Evolutionary conservation across 1,140 invertebrate species (phyloP), one percentile per base, ranked within the genome.

Genomic region (Matsumurasca onukii): DNA sequence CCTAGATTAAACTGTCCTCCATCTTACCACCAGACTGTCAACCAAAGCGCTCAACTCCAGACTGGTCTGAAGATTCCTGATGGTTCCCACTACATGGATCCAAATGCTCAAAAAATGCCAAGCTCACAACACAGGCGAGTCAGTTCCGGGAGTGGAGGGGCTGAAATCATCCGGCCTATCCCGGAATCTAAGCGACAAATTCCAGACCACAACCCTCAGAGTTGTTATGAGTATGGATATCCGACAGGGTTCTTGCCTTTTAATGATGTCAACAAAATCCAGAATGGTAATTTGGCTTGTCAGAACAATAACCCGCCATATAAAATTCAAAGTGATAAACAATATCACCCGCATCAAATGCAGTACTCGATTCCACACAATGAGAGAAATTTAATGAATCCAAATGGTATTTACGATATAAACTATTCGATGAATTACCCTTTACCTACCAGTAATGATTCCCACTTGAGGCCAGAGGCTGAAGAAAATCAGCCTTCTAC

Each of bases 201-300:
- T 13, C 24, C 24, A 22, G 39, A 65, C 17, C 31, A 5, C 9
- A 65, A 65, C 22, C 24, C 48, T 3, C 62, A 65, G 22, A 45
- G 62, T 39, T 65, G 62, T 65, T 65, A 65, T 31, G 62, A 65
- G 31, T 65, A 48, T 65, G 31, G 31, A 9, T 65, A 65, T 17
- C 31, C 31, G 2, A 20, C 27, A 27, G 62, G 62, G 15, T 65
- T 65, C 48, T 31, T 65, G 20, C 62, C 62, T 3, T 65, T 65
- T 25, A 31, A 27, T 65, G 62, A 65, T 24, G 62, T 65, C 12
- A 65, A 65, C 25, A 65, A 65, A 25, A 65, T 65, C 25, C 25
- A 25, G 17, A 39, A 17, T 39, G 34, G 34, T 17, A 39, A 17
- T 39, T 39, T 39, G 34, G 17, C 34, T 9, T 39, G 5, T 39